Evolutionary conservation across 2,888 invertebrate species (phyloP).

Genomic region (Noctuana brunneofusca): DNA sequence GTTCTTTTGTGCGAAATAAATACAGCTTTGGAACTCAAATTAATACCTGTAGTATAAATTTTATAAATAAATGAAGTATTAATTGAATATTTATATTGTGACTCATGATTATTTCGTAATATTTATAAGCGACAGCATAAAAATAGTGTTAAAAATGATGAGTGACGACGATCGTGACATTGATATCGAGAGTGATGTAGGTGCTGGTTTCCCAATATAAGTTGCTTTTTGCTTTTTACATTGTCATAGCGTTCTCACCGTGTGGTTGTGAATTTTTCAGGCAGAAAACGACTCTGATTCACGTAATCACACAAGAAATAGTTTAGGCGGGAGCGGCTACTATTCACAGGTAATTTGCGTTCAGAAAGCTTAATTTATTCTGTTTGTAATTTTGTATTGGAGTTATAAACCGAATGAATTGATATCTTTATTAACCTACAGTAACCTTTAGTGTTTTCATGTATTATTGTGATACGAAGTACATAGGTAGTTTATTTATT

Average conservation of each 20-base stretch:
- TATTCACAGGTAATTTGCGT: conserved; percentile 86
- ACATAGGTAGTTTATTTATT: too few relatives aligned
- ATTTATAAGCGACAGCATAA: conserved; percentile 29
- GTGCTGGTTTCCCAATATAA: conserved; percentile 79
- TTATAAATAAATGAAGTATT: conserved; percentile 18
- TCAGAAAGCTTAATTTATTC: background rate
- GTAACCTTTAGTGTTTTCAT: background rate
- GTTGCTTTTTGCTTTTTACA: conserved; percentile 19
- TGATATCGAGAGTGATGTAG: conserved; percentile 97
- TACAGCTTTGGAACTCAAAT: conserved; percentile 34
- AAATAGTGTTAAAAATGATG: conserved; percentile 80
- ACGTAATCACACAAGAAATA: conserved; percentile 84
- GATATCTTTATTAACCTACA: background rate
- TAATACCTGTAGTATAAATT: conserved; percentile 32
- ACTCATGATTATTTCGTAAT: conserved; percentile 31
- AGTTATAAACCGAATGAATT: too few relatives aligned
- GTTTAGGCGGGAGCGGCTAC: conserved; percentile 85
- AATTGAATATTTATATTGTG: conserved; percentile 22
- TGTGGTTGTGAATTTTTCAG: conserved; percentile 68
- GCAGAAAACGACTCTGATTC: conserved; percentile 92
- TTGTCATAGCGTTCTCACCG: conserved; percentile 15
- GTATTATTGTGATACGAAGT: background rate
- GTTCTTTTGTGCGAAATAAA: conserved; percentile 45
- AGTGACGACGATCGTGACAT: conserved; percentile 97
- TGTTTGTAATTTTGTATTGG: too few relatives aligned